A percentile compares a stretch with the other conserved stretches of the same genome.
Conservation (phyloP, 2,797 vertebrate species). For the Myiotriccus ornatus region DNA sequence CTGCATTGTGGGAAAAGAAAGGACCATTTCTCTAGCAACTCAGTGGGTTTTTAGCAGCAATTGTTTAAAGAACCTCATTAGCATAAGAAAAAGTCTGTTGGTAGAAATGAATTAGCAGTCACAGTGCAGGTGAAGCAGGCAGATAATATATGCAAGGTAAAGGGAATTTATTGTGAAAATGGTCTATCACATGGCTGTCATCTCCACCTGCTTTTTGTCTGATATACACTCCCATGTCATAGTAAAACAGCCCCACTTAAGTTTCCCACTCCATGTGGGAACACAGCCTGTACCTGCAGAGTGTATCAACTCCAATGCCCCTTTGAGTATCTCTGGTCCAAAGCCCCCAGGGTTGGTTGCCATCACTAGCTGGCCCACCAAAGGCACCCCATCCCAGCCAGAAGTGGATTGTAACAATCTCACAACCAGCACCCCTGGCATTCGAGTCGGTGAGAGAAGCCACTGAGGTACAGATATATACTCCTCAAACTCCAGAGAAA, state of each 20-base stretch:
- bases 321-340: not conserved
- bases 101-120: slow-evolving; percentile 47
- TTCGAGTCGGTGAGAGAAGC: not conserved
- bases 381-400: not conserved
- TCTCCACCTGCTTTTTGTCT: not conserved
- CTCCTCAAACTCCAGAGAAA: not conserved
- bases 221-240: not conserved
- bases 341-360: not conserved
- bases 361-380: not conserved
- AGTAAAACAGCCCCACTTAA: not conserved
- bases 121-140: slow-evolving; percentile 23
- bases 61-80: slow-evolving; percentile 55
- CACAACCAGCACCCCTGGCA: not conserved
- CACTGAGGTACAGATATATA: not conserved
- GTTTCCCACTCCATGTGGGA: not conserved
- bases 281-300: not conserved
- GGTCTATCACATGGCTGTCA: not conserved
- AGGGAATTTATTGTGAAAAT: not conserved
- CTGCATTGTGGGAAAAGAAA: slow-evolving; percentile 7
- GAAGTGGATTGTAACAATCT: not conserved
- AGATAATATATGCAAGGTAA: slow-evolving; percentile 40
- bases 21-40: not conserved
- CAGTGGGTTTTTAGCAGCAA: slow-evolving; percentile 24
- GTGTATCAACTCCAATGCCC: not conserved
- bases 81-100: slow-evolving; percentile 46